A percentile compares a stretch with the other conserved stretches of the same genome.
These are phyloP conservation scores for Fregetta grallaria DNA, from an alignment of 2,113 vertebrate species.

Conservation along the genomic window DNA sequence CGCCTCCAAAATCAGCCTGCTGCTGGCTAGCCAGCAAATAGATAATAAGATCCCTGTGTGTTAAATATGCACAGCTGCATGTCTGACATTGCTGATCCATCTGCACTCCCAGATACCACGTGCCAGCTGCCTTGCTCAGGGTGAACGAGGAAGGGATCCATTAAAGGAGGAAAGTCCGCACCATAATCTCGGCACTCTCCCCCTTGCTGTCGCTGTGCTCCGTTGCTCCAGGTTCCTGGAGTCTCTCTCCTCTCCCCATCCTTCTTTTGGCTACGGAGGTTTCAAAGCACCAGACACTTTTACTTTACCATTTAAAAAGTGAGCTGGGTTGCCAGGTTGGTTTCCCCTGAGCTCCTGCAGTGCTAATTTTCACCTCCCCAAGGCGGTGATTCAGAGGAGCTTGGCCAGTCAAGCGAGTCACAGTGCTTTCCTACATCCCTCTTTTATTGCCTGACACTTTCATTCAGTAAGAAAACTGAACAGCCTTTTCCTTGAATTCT, in stretches of 20 bases:
- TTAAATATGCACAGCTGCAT: slow-evolving; percentile 67
- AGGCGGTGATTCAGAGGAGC: background rate
- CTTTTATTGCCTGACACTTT: background rate
- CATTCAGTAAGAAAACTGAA: background rate
- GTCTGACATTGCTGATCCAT: slow-evolving; percentile 60
- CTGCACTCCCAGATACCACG: slow-evolving; percentile 23
- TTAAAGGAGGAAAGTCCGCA: background rate
- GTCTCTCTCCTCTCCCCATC: background rate
- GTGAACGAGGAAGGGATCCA: slow-evolving; percentile 19
- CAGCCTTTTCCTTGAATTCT: background rate
- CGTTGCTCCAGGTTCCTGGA: background rate
- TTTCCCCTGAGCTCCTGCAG: background rate
- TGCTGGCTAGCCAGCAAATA: slow-evolving; percentile 58
- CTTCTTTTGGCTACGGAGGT: background rate
- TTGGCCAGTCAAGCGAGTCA: background rate
- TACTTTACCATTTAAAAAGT: background rate
- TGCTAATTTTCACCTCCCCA: background rate
- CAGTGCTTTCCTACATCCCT: background rate
- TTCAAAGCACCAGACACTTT: background rate
- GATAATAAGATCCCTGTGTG: slow-evolving; percentile 65
- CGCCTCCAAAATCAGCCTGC: slow-evolving; percentile 36
- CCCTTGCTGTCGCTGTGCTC: fast-evolving
- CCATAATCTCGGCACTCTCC: background rate
- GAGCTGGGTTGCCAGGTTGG: background rate
- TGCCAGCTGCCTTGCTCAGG: slow-evolving; percentile 20